Evolutionary conservation across 53 echinoderm and acorn worm species (phyloP).

Genomic region (Stichopus horrens): DNA sequence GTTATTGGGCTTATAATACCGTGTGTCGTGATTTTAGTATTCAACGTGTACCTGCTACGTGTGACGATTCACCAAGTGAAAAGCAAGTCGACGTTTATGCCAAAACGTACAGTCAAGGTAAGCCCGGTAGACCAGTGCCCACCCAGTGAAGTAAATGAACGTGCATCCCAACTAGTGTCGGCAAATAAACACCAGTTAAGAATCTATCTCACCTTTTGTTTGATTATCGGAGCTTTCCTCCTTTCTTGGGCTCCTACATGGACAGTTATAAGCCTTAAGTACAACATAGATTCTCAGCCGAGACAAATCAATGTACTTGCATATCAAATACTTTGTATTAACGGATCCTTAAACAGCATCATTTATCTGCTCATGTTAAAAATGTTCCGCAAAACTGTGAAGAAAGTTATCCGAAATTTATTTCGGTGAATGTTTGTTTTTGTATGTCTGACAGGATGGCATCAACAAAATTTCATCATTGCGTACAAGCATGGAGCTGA

Average conservation of each 20-base stretch:
- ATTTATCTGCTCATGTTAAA: conserved; percentile 34
- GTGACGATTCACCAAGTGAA: not conserved
- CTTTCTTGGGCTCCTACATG: conserved; percentile 21
- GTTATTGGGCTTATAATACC: not conserved
- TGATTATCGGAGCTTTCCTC: conserved; percentile 10
- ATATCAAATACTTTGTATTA: not conserved
- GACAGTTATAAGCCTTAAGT: not conserved
- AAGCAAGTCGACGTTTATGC: not conserved
- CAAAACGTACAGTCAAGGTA: not conserved
- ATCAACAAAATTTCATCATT: no score
- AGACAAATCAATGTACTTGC: not conserved
- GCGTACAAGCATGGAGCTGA: no score
- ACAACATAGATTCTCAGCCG: not conserved
- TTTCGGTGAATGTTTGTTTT: no score
- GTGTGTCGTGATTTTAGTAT: not conserved
- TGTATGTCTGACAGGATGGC: no score
- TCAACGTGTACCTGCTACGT: not conserved
- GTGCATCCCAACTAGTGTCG: not conserved
- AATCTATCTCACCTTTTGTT: not conserved
- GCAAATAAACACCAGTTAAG: not conserved
- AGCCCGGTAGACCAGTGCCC: not conserved
- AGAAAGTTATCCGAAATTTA: not conserved
- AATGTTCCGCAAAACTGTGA: not conserved
- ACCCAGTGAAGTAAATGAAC: not conserved
- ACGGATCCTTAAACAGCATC: conserved; percentile 20